These are phyloP conservation scores for Metacarcinus magister DNA, from an alignment of 2,888 invertebrate species.

Conservation along the genomic window DNA sequence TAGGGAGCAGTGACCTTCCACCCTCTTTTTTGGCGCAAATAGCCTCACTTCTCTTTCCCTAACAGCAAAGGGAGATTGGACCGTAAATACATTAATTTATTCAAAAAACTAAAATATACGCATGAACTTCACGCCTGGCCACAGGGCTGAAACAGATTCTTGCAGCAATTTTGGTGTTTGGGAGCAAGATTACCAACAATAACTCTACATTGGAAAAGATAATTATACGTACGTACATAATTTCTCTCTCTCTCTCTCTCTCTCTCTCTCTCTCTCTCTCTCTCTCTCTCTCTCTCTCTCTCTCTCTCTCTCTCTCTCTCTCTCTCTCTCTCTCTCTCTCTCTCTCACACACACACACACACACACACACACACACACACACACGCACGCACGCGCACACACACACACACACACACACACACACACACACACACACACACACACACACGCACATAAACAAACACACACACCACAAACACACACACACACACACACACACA, in stretches of 20 bases:
- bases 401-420: too few relatives aligned
- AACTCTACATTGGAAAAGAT: background rate
- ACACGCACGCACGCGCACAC: too few relatives aligned
- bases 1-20: background rate
- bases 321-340: too few relatives aligned
- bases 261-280: background rate
- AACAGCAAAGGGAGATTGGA: conserved; percentile 34
- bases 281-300: background rate
- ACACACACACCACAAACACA: too few relatives aligned
- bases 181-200: too few relatives aligned
- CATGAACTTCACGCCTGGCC: conserved; percentile 17
- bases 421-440: too few relatives aligned
- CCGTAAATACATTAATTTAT: conserved; percentile 19
- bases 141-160: background rate
- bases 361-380: too few relatives aligned
- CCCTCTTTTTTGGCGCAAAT: conserved; percentile 21
- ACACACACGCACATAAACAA: too few relatives aligned
- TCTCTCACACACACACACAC: too few relatives aligned
- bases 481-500: too few relatives aligned
- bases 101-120: background rate
- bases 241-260: background rate
- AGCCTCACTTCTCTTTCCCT: conserved; percentile 41
- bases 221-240: too few relatives aligned
- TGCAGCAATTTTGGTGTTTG: background rate
- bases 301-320: too few relatives aligned